phyloP scores from a whole-genome alignment of 37 sponge, comb jelly and placozoan genomes.

The Tethya wilhelma region DNA sequence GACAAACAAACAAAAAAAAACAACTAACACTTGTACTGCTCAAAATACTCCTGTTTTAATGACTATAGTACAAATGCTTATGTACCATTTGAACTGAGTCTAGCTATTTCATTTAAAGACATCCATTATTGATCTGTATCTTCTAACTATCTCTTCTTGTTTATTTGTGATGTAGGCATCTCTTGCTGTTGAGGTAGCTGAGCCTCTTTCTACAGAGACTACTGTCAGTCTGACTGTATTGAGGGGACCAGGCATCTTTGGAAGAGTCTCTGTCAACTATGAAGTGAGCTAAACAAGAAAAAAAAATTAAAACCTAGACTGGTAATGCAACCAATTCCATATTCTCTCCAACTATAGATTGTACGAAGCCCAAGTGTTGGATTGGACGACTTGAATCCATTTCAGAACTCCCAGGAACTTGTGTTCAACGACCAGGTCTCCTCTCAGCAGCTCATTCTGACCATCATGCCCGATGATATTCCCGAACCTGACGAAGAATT shows the following conservation, averaged over 20 bases:
- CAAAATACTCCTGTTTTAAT: no score
- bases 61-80: no score
- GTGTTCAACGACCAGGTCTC: conserved; percentile 39
- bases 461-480: conserved; percentile 51
- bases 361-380: conserved; percentile 26
- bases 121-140: no score
- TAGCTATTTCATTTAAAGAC: no score
- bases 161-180: no score
- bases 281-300: conserved; percentile 27
- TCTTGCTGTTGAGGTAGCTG: conserved; percentile 19
- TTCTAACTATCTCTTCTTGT: no score
- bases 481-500: conserved; percentile 80
- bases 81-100: no score
- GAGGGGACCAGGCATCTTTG: conserved; percentile 69
- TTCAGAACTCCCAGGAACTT: no score
- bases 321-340: neutral
- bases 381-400: conserved; percentile 55
- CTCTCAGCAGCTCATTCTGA: conserved; percentile 21
- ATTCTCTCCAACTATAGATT: neutral
- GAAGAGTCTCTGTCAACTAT: conserved; percentile 59
- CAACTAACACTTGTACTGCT: no score
- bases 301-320: neutral
- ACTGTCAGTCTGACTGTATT: conserved; percentile 18
- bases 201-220: conserved; percentile 13
- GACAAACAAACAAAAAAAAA: no score